phyloP scores from a whole-genome alignment of 2,113 vertebrate genomes.

The Carettochelys insculpta region DNA sequence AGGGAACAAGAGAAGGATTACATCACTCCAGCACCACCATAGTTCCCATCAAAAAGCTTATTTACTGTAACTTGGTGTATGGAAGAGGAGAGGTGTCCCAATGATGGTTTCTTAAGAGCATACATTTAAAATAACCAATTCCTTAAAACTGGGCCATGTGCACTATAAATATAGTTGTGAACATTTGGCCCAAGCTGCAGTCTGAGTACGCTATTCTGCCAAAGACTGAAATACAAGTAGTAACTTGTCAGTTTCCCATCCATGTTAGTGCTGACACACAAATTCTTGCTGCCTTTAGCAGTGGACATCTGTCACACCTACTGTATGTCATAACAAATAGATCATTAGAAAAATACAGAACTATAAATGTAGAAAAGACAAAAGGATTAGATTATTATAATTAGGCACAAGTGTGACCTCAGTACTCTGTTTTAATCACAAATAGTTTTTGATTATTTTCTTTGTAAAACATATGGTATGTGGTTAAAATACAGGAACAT shows the following conservation, averaged over 20 bases:
- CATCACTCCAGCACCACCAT: neutral
- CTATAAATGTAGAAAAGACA: slow-evolving; percentile 53
- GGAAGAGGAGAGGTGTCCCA: neutral
- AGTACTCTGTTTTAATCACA: slow-evolving; percentile 60
- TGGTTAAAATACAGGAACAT: slow-evolving; percentile 50
- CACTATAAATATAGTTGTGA: neutral
- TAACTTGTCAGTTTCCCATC: slow-evolving; percentile 47
- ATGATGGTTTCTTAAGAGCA: neutral
- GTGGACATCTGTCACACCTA: slow-evolving; percentile 76
- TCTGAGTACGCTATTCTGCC: slow-evolving; percentile 2
- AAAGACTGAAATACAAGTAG: neutral
- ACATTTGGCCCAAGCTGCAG: neutral
- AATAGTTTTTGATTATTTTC: slow-evolving; percentile 48
- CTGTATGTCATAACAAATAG: slow-evolving; percentile 75
- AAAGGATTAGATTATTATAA: slow-evolving; percentile 44
- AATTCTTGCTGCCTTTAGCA: slow-evolving; percentile 70
- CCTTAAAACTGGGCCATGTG: slow-evolving; percentile 15
- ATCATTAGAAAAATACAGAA: slow-evolving; percentile 60
- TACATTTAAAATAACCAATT: neutral
- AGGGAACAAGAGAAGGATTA: neutral
- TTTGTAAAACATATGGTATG: slow-evolving; percentile 47
- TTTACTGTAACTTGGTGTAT: slow-evolving; percentile 17
- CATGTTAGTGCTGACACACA: slow-evolving; percentile 41
- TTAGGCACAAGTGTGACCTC: slow-evolving; percentile 41
- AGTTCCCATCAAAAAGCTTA: slow-evolving; percentile 34